Evolutionary conservation across 2,888 invertebrate genomes (phyloP), one percentile per base, ranked within the genome.

Genomic region (Temnothorax rugatulus): DNA sequence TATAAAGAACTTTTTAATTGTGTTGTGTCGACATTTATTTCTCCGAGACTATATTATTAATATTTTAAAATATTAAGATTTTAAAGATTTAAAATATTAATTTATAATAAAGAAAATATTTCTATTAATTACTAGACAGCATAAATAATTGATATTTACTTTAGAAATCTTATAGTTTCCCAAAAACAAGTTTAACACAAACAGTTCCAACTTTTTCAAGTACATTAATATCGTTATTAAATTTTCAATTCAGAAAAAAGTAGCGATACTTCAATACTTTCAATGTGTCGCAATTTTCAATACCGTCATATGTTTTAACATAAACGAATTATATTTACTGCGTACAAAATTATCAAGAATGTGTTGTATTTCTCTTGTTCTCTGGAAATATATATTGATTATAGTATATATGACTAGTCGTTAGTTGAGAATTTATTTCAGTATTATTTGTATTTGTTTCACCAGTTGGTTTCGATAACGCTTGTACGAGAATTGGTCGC

Each of bases 361-460:
- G 25, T 59, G 5, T 57, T 57, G 25, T 59, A 13, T 57, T 57
- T 29, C 21, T 54, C 13, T 54, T 15, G 38, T 64, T 15, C 21
- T 15, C 4, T 29, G 15, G 2, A 59, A 15, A 59, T 44, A 18
- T 38, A 34, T 66, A 76, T 52, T 21, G 4, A 13, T 21, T 71
- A 38, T 79, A 52, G 4, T 44, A 38, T 34, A 15, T 54, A 25
- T 52, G 1, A 47, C 21, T 13, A 18, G 18, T 57, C 2, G 21
- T 13, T 29, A 34, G 21, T 34, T 18, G n/a, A 0, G 21, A 63
- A 64, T 76, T 76, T 64, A 52, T 52, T 64, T 41, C 38, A 15
- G 18, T 82, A 88, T 92, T 92, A 92, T 93, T 93, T 93, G 91
- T 93, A 93, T 93, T 93, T 92, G 92, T 93, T 93, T 91, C 91